Conservation (phyloP, 2,797 vertebrate genomes). For the Premnoplex brunnescens region DNA sequence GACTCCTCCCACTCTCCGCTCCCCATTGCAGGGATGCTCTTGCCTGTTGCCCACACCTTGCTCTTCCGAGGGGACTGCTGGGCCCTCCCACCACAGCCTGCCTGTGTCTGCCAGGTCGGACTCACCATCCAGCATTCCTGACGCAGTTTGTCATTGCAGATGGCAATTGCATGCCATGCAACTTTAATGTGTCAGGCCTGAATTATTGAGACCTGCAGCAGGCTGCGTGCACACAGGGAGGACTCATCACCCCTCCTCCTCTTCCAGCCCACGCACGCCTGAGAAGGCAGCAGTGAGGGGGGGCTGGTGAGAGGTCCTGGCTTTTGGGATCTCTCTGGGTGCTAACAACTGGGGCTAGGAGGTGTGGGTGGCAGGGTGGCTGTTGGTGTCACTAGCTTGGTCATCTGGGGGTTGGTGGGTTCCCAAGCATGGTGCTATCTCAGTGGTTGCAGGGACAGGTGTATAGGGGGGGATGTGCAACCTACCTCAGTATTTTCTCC, state of each 20-base stretch:
- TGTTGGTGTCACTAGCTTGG: not conserved
- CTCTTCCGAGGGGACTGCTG: rapidly evolving
- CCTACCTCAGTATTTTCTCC: not conserved
- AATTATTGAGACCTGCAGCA: conserved; percentile 36
- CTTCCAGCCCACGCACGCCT: rapidly evolving
- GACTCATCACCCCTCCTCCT: not conserved
- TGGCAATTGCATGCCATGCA: not conserved
- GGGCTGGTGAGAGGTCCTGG: rapidly evolving
- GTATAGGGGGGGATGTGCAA: not conserved
- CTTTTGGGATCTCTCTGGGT: not conserved
- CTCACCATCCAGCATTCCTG: not conserved
- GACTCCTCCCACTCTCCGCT: not conserved
- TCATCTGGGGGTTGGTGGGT: not conserved
- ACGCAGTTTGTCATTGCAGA: not conserved
- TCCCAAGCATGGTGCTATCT: not conserved
- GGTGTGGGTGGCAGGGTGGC: not conserved
- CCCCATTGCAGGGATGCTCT: not conserved
- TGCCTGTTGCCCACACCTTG: not conserved
- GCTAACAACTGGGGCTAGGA: not conserved
- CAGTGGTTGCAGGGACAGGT: not conserved
- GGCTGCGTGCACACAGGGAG: not conserved
- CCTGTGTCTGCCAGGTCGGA: rapidly evolving
- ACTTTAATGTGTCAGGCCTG: conserved; percentile 50
- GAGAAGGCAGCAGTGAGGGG: rapidly evolving
- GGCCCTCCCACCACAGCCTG: not conserved